Base-by-base conservation (phyloP, 2,797 vertebrate species). In the Salmo trutta region DNA sequence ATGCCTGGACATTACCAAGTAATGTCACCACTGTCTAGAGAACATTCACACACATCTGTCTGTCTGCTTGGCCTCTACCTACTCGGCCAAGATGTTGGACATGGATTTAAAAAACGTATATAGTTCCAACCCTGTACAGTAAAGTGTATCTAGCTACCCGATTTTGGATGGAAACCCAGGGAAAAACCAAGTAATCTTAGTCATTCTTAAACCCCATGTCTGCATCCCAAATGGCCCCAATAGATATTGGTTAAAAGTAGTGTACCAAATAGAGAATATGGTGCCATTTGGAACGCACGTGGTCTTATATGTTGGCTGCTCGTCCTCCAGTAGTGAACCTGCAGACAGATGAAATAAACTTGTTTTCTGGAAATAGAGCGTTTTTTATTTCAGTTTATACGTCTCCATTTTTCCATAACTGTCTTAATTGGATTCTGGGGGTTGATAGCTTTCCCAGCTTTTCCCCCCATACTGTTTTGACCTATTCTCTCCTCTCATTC, bases 391-490 rank as follows among this genome's bases (percentile, higher is more conserved):
- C 2, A 47, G 41, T 47, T 47, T 14, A 47, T 78, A 85, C 73
- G 76, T 88, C 82, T 85, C 79, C 36, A 67, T 85, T 90, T 90
- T 89, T 88, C 91, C 88, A 88, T 82, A 88, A 91, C 82, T 76
- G 79, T 83, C 81, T 83, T 91, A 90, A 92, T 88, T 91, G 87
- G 86, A 88, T 87, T 88, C 83, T 79, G 77, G 80, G 79, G 54
- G 76, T 79, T 91, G 87, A 92, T 93, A 80, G 78, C 86, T 90
- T 91, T 92, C 80, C 86, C 93, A 93, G 91, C 74, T 66, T 6
- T 52, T 52, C 77, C 51, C 74, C 82, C 41, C 41, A 76, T 70
- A 84, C 79, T 74, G 77, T 86, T 86, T 84, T 87, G 74, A 77
- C 86, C 72, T 47, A 72, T 77, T 77, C 73, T 69, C 41, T 67